These are phyloP conservation scores for Aspiorhynchus laticeps DNA, from an alignment of 2,113 vertebrate genomes.

Conservation along the genomic window DNA sequence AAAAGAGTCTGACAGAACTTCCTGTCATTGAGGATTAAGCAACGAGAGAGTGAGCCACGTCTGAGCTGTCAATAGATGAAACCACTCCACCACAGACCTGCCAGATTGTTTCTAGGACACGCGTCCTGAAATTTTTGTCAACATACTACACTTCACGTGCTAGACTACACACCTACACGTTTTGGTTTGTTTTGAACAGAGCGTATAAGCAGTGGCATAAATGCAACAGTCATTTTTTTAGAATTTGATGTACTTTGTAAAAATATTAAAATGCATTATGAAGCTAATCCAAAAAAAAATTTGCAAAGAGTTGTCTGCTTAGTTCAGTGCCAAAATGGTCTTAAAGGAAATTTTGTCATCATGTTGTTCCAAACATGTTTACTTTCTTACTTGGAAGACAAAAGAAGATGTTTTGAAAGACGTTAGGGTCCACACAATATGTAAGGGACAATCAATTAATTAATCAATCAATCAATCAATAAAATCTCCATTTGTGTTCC, in stretches of 20 bases:
- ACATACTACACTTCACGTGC: not conserved
- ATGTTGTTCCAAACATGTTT: not conserved
- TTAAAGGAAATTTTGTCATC: not conserved
- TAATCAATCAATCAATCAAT: too few species aligned
- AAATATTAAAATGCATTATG: not conserved
- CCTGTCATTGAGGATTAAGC: constrained; percentile 60
- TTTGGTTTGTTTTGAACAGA: not conserved
- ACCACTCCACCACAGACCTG: not conserved
- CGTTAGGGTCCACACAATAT: too few species aligned
- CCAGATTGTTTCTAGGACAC: constrained; percentile 11
- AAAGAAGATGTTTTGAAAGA: too few species aligned
- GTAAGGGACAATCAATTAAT: too few species aligned
- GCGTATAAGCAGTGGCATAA: not conserved
- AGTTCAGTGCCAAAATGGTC: not conserved
- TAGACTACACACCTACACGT: not conserved
- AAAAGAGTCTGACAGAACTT: constrained; percentile 52
- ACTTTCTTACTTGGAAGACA: too few species aligned
- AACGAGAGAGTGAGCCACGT: constrained; percentile 19
- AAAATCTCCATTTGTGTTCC: too few species aligned
- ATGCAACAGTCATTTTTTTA: not conserved
- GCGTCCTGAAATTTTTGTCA: not conserved
- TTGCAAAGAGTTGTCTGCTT: not conserved
- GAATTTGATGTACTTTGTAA: not conserved
- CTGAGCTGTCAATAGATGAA: constrained; percentile 17
- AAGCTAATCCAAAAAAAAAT: too few species aligned